phyloP scores from a whole-genome alignment of 2,797 vertebrate species.

The Sylvia borin region DNA sequence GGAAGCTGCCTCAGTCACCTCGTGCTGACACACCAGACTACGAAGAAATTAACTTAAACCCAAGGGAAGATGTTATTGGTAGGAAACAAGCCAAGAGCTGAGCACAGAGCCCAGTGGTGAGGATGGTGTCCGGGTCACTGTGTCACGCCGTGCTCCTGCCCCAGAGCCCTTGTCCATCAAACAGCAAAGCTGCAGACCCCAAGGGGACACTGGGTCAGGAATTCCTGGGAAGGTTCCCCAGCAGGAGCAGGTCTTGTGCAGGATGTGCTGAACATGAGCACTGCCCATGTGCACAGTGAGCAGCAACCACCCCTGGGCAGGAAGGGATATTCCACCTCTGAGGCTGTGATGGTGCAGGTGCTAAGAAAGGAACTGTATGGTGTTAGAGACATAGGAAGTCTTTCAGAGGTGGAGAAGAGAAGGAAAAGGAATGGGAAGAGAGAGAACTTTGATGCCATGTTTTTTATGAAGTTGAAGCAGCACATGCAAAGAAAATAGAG shows the following conservation, averaged over 20 bases:
- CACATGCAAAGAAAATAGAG: neutral
- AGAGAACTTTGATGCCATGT: neutral
- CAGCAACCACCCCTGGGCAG: rapidly evolving
- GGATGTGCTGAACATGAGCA: neutral
- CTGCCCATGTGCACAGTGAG: neutral
- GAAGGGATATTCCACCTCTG: neutral
- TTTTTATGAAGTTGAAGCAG: neutral
- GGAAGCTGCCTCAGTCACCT: neutral
- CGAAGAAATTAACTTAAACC: neutral
- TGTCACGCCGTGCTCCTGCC: rapidly evolving
- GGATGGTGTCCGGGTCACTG: rapidly evolving
- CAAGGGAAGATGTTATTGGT: neutral
- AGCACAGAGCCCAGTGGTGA: neutral
- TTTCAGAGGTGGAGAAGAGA: neutral
- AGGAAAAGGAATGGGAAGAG: neutral
- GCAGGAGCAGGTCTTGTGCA: neutral
- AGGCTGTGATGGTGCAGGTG: neutral
- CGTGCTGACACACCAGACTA: neutral
- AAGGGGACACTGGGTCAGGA: rapidly evolving
- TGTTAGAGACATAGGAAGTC: neutral
- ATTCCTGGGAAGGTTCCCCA: rapidly evolving
- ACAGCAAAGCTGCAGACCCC: neutral
- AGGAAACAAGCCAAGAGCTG: neutral
- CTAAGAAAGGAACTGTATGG: rapidly evolving
- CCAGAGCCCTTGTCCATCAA: too few relatives aligned